phyloP scores from a whole-genome alignment of 2,113 vertebrate genomes.

The Spizaetus ornatus region DNA sequence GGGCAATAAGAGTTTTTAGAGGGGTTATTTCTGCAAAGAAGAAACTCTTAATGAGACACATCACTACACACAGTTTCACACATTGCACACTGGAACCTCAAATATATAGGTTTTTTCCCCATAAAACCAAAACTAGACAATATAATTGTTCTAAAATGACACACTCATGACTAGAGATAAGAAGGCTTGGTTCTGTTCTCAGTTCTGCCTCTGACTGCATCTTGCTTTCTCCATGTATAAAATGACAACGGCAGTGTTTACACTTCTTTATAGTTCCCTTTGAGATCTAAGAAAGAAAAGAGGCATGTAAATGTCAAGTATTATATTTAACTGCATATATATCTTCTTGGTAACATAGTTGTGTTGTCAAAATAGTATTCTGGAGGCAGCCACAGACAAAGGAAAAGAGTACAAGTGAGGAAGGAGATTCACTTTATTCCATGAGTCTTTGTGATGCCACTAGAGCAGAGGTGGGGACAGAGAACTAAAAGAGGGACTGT shows the following conservation, averaged over 20 bases:
- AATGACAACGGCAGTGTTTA: background rate
- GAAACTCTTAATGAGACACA: background rate
- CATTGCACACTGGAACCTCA: background rate
- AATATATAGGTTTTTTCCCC: background rate
- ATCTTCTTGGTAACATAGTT: background rate
- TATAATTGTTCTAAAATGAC: background rate
- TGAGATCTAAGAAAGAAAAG: background rate
- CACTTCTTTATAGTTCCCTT: background rate
- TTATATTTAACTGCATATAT: background rate
- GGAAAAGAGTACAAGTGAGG: background rate
- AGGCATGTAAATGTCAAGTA: background rate
- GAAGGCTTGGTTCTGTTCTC: background rate
- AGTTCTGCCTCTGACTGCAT: background rate
- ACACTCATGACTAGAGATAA: background rate
- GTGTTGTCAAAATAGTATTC: background rate
- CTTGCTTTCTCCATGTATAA: background rate
- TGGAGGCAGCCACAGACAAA: background rate
- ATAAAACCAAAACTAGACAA: background rate
- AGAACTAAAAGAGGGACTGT: background rate
- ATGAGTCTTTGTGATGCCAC: background rate
- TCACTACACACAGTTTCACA: background rate
- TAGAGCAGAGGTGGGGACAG: background rate
- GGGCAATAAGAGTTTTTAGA: background rate
- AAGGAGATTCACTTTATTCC: background rate
- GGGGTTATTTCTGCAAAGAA: background rate